Percentiles rank a stretch among this genome's conserved stretches.
These are phyloP conservation scores for Crambe crambe DNA, from an alignment of 37 sponge, comb jelly and placozoan species.

Conservation along the genomic window DNA sequence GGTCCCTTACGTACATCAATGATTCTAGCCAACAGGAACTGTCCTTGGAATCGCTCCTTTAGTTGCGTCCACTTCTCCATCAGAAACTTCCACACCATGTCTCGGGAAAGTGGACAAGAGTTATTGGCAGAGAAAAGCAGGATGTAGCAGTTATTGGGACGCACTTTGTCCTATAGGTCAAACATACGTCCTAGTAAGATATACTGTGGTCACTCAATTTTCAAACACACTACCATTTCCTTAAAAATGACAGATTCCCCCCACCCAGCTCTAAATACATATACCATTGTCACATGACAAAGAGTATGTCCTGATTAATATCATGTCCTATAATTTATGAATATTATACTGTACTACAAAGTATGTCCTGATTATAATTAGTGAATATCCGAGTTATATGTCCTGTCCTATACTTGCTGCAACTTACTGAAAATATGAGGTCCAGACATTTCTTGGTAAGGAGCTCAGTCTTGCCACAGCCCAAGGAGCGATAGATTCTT, in stretches of 20 bases:
- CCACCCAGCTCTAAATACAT: too few relatives aligned
- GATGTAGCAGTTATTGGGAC: conserved; percentile 34
- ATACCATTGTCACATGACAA: background rate
- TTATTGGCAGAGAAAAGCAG: conserved; percentile 35
- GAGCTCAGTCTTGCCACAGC: conserved; percentile 39
- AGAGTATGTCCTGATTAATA: background rate
- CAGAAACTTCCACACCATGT: conserved; percentile 88
- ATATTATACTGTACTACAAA: too few relatives aligned
- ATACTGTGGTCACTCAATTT: too few relatives aligned
- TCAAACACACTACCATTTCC: background rate
- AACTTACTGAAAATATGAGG: conserved; percentile 67
- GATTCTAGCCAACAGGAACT: conserved; percentile 60
- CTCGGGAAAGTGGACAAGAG: conserved; percentile 54
- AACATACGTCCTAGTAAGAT: too few relatives aligned
- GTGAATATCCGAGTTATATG: too few relatives aligned
- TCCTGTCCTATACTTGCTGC: too few relatives aligned
- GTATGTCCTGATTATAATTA: too few relatives aligned
- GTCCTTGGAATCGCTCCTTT: conserved; percentile 62
- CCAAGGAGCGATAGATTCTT: conserved; percentile 75
- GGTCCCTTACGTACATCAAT: conserved; percentile 47
- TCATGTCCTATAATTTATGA: background rate
- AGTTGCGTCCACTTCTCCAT: conserved; percentile 72
- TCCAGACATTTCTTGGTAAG: conserved; percentile 65
- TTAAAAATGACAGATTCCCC: too few relatives aligned
- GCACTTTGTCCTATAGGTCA: conserved; percentile 59